A percentile compares a stretch with the other conserved stretches of the same genome.
Evolutionary conservation across 1,140 invertebrate species (phyloP).

Genomic region (Teleopsis dalmanni): DNA sequence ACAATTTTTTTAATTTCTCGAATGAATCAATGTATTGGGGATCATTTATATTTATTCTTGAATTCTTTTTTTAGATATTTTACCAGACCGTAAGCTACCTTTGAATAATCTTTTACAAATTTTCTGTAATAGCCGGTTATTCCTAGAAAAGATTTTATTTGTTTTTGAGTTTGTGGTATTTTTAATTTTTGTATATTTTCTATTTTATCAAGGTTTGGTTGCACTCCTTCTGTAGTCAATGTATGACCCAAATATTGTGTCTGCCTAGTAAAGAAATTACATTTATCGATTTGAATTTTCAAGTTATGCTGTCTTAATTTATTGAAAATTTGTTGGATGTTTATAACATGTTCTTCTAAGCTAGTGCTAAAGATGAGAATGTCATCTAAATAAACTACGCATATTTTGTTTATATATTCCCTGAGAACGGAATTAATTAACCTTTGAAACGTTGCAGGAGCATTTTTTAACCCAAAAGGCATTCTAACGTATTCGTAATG

Average conservation of each 20-base stretch:
- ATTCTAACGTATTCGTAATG: conserved; percentile 11
- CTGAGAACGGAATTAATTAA: conserved; percentile 9
- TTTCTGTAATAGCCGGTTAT: neutral
- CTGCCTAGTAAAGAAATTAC: conserved; percentile 41
- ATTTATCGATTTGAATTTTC: conserved; percentile 46
- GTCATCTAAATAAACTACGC: conserved; percentile 17
- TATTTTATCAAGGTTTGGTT: neutral
- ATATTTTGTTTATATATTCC: conserved; percentile 10
- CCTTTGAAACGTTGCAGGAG: conserved; percentile 14
- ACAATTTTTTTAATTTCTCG: conserved; percentile 34
- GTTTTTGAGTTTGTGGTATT: neutral
- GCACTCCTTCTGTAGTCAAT: neutral
- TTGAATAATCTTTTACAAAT: neutral
- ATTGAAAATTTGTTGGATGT: neutral
- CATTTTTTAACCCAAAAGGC: conserved; percentile 18
- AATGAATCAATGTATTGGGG: conserved; percentile 44
- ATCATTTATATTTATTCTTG: conserved; percentile 18
- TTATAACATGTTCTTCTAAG: conserved; percentile 11
- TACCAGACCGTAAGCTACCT: neutral
- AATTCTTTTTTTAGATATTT: conserved; percentile 7
- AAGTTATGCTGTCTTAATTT: conserved; percentile 16
- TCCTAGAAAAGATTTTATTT: neutral
- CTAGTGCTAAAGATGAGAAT: conserved; percentile 19
- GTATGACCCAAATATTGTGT: conserved; percentile 2
- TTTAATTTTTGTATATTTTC: neutral